A percentile compares a stretch with the other conserved stretches of the same genome.
Conservation (phyloP, 2,888 invertebrate species). For the Therioaphis trifolii region DNA sequence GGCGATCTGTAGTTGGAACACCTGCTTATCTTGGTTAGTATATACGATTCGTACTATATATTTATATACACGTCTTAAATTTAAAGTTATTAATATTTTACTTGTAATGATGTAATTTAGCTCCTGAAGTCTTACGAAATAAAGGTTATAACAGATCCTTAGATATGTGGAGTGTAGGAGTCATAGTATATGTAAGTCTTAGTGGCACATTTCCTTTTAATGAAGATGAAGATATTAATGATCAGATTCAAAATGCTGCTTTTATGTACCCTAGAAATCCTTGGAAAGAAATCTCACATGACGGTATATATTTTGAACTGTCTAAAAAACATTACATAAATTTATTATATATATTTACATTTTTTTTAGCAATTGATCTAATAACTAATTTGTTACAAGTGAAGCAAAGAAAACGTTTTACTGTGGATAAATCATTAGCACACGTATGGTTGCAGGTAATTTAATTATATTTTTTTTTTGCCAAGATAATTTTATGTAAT, state of each 20-base stretch:
- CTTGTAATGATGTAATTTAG: slow-evolving; percentile 70
- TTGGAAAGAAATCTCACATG: slow-evolving; percentile 95
- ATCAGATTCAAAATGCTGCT: slow-evolving; percentile 99
- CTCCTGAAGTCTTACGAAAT: slow-evolving; percentile 97
- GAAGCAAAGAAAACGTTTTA: slow-evolving; percentile 92
- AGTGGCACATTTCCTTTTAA: slow-evolving; percentile 99
- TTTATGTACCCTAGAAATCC: slow-evolving; percentile 99
- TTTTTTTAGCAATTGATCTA: slow-evolving; percentile 89
- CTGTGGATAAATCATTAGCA: slow-evolving; percentile 93
- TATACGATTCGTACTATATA: background rate
- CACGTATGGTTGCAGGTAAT: slow-evolving; percentile 95
- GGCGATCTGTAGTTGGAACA: slow-evolving; percentile 97
- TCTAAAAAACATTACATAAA: background rate
- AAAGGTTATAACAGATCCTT: slow-evolving; percentile 98
- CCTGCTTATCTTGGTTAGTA: slow-evolving; percentile 93
- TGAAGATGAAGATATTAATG: slow-evolving; percentile 99
- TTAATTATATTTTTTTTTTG: slow-evolving; percentile 7
- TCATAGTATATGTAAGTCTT: slow-evolving; percentile 97
- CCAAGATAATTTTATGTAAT: background rate
- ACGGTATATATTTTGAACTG: slow-evolving; percentile 73
- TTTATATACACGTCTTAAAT: background rate
- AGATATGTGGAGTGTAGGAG: slow-evolving; percentile 99
- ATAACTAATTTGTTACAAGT: slow-evolving; percentile 98
- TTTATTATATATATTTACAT: background rate
- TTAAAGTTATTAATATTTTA: background rate